Evolutionary conservation across 2,113 vertebrate genomes (phyloP), one percentile per base, ranked within the genome.

Genomic region (Bujurquina vittata): DNA sequence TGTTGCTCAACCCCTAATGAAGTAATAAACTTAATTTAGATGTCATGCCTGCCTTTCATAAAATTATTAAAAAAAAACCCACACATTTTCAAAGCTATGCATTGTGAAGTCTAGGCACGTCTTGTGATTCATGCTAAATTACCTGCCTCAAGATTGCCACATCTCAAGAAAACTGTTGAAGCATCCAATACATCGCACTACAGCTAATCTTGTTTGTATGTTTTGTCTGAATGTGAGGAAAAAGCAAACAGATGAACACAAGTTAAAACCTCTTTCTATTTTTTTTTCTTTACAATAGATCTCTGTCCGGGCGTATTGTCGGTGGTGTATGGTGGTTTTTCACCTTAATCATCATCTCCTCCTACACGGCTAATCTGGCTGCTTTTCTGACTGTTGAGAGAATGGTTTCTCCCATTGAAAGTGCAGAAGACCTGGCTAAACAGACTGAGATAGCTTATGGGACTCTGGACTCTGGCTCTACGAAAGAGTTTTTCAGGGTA

Each of bases 261-360:
- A 31, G 5, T 35, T 7, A 78, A 72, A 22, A 1, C 3, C 35
- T 55, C 5, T 33, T 5, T 59, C 40, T 40, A 17, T 58, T 74
- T 56, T 90, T 94, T 95, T 95, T 90, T 96, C 87, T 33, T 0
- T 73, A 12, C 55, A 92, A 93, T 92, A 99, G 98, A 96, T 99
- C 98, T 94, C 96, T 99, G 91, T 99, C 98, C 90, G 98, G 98
- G 73, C 98, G 98, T 86, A 99, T 99, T 92, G 98, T 99, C 91
- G 98, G 98, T 88, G 98, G 98, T 77, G 98, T 99, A 80, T 99
- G 98, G 98, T 99, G 98, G 98, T 99, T 99, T 95, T 99, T 99
- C 96, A 99, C 98, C 93, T 95, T 99, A 91, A 99, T 99, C 96
- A 99, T 99, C 95, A 99, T 99, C 96, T 99, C 98, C 88, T 99